Evolutionary conservation across 1,140 invertebrate species (phyloP).

Genomic region (Leptinotarsa defecta): DNA sequence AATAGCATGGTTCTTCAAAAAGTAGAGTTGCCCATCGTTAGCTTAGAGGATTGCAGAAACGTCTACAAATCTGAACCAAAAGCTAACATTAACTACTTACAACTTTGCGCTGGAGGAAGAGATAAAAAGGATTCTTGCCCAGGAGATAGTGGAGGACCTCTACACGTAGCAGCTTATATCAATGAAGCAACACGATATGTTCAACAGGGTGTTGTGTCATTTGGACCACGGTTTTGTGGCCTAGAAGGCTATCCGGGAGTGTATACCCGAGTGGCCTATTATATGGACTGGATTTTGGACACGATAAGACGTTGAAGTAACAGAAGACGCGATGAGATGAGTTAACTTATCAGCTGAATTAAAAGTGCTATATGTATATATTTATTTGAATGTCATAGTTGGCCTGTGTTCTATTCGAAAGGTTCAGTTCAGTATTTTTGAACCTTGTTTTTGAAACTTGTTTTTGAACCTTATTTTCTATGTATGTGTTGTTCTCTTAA

Average conservation of each 20-base stretch:
- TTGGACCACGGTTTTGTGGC: slow-evolving; percentile 61
- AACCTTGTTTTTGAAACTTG: no score
- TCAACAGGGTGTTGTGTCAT: slow-evolving; percentile 59
- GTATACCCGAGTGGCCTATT: slow-evolving; percentile 65
- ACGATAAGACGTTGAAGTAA: slow-evolving; percentile 30
- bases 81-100: slow-evolving; percentile 56
- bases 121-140: slow-evolving; percentile 57
- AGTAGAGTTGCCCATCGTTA: slow-evolving; percentile 58
- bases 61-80: slow-evolving; percentile 49
- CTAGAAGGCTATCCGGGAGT: slow-evolving; percentile 63
- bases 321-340: neutral
- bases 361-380: neutral
- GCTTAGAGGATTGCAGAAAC: slow-evolving; percentile 56
- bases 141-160: slow-evolving; percentile 57
- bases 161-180: slow-evolving; percentile 55
- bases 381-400: neutral
- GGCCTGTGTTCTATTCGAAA: no score
- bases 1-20: slow-evolving; percentile 59
- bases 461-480: no score
- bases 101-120: slow-evolving; percentile 66
- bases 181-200: slow-evolving; percentile 42
- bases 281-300: slow-evolving; percentile 63
- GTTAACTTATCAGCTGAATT: neutral
- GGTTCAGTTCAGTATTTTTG: no score
- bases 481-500: no score